phyloP scores from a whole-genome alignment of 2,888 invertebrate species.

The Drosophila maculinotata region DNA sequence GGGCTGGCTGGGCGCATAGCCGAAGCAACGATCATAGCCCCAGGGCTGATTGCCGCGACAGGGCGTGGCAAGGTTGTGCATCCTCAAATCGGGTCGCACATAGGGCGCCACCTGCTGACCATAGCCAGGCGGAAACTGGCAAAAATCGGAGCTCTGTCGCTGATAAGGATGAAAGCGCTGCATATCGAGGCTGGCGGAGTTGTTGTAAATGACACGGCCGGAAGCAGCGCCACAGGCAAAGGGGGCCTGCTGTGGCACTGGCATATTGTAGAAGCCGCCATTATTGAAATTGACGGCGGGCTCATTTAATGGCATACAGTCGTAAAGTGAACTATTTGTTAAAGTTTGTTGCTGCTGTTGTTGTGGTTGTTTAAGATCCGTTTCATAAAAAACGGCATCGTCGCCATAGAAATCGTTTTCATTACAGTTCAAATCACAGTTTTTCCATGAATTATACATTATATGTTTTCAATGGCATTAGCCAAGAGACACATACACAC shows the following conservation, averaged over 20 bases:
- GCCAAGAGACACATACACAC: constrained; percentile 49
- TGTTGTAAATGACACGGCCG: too few species aligned
- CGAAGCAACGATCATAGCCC: constrained; percentile 89
- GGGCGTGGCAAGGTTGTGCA: constrained; percentile 81
- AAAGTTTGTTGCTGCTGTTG: constrained; percentile 25
- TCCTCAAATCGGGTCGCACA: constrained; percentile 20
- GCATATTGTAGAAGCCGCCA: constrained; percentile 49
- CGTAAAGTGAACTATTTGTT: constrained; percentile 37
- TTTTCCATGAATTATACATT: constrained; percentile 71
- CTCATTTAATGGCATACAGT: constrained; percentile 54
- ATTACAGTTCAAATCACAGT: constrained; percentile 63
- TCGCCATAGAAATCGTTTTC: constrained; percentile 70
- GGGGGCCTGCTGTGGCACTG: not conserved
- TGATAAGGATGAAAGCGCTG: constrained; percentile 69
- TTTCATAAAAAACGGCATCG: constrained; percentile 47
- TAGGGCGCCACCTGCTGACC: constrained; percentile 22
- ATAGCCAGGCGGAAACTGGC: constrained; percentile 24
- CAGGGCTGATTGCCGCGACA: constrained; percentile 86
- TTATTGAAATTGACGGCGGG: constrained; percentile 69
- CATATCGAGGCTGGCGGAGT: constrained; percentile 10
- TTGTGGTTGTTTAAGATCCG: constrained; percentile 32
- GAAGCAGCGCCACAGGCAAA: constrained; percentile 1
- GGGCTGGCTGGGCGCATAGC: constrained; percentile 86
- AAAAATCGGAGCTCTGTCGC: constrained; percentile 25
- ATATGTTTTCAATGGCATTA: constrained; percentile 21